Evolutionary conservation across 2,797 vertebrate genomes (phyloP), one percentile per base, ranked within the genome.

Genomic region (Acropternis orthonyx): DNA sequence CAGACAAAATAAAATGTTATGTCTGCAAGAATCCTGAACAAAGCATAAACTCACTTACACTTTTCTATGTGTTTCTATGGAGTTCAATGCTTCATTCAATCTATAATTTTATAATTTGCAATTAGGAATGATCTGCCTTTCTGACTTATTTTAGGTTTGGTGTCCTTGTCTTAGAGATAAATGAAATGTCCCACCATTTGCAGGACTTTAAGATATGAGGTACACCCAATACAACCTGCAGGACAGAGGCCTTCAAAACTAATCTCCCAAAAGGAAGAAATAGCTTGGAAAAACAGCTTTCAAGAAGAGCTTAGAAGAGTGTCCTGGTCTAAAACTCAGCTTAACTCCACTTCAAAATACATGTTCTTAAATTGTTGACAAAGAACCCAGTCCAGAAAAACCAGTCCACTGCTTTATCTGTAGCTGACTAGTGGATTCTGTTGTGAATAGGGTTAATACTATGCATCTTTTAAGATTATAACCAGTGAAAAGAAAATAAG

Each of bases 401-500:
- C 1, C 6, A 52, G 26, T 30, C 27, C 44, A 67, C 22, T 59
- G 14, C 16, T 91, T 83, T 77, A 63, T 85, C 80, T 39, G 41
- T 21, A 93, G 34, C 19, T 67, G 52, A 37, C 52, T 56, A 62
- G 19, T 28, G 16, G 19, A 82, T 62, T 72, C 36, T 77, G 6
- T 21, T 68, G 11, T 32, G 58, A 93, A 87, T 49, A 92, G 65
- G 48, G 67, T 77, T 95, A 92, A 89, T 32, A 85, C 19, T 16
- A 14, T 65, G 36, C 36, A 39, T 46, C 49, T 88, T 88, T 84
- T 76, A 68, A 41, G 41, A 55, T 0, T 71, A n/a, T 36, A 87
- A 74, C 56, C 73, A 89, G 11, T 88, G 78, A 92, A 92, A 94
- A 88, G 56, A 91, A 96, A 95, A 93, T 85, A 93, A 91, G 61